Percentiles rank a stretch among this genome's conserved stretches.
phyloP scores from a whole-genome alignment of 2,797 vertebrate genomes.

The Xiphorhynchus erythropygius region DNA sequence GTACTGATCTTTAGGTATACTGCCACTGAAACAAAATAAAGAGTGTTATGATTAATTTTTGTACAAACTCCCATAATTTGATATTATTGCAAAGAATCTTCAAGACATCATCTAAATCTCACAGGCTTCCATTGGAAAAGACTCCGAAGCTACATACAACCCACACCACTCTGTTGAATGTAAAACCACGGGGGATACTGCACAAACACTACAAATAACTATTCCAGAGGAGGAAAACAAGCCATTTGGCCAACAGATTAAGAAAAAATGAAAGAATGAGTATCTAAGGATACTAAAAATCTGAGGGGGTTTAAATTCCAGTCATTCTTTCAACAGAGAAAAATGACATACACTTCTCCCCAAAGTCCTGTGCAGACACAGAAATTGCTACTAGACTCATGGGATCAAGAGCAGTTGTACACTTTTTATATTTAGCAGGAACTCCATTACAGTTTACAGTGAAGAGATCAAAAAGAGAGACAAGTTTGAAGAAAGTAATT shows the following conservation, averaged over 20 bases:
- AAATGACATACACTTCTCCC: neutral
- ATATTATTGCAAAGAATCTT: neutral
- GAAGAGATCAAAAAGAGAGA: neutral
- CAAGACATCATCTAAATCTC: neutral
- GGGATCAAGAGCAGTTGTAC: neutral
- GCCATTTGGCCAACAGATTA: neutral
- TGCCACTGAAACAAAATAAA: neutral
- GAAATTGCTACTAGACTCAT: neutral
- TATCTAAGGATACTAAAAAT: neutral
- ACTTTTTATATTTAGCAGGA: neutral
- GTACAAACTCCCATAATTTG: fast-evolving
- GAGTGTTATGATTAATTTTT: neutral
- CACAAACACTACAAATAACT: neutral
- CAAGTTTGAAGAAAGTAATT: neutral
- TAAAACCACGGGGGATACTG: neutral
- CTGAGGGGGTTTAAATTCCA: neutral
- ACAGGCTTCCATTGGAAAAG: neutral
- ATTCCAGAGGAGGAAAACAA: neutral
- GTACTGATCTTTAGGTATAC: neutral
- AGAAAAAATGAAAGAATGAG: neutral
- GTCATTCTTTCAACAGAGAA: neutral
- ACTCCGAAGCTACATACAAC: neutral
- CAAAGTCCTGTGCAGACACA: neutral
- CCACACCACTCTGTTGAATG: neutral
- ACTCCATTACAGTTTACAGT: neutral